Conservation (phyloP, 2,113 vertebrate species). For the Crotalus helleri region DNA sequence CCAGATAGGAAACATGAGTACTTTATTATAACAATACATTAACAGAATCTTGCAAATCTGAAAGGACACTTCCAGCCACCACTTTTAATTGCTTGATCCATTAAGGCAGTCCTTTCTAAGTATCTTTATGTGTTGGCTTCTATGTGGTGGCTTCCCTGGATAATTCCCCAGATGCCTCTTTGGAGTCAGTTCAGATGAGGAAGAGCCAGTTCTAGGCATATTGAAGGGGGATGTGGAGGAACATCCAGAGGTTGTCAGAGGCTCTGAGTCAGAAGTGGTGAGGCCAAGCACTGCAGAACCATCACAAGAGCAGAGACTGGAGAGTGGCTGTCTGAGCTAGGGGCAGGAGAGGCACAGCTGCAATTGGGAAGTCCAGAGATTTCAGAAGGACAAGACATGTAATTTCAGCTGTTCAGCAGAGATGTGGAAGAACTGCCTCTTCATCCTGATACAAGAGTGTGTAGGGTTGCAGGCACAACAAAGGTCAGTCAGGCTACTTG, state of each 20-base stretch:
- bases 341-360: no score
- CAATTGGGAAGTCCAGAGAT: no score
- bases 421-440: neutral
- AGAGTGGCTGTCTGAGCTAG: no score
- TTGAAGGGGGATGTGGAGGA: no score
- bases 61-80: neutral
- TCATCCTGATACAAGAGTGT: neutral
- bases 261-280: no score
- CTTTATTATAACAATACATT: neutral
- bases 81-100: neutral
- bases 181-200: neutral
- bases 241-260: no score
- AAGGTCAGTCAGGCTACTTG: neutral
- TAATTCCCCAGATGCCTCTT: neutral
- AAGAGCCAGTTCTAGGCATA: neutral
- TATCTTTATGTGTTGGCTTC: neutral
- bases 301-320: no score
- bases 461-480: neutral
- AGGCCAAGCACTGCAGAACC: no score
- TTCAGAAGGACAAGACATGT: neutral
- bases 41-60: neutral
- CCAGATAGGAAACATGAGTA: neutral
- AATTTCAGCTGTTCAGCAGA: neutral
- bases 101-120: neutral
- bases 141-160: neutral